Evolutionary conservation across 2,888 invertebrate genomes (phyloP).

Genomic region (Zele albiditarsus): DNA sequence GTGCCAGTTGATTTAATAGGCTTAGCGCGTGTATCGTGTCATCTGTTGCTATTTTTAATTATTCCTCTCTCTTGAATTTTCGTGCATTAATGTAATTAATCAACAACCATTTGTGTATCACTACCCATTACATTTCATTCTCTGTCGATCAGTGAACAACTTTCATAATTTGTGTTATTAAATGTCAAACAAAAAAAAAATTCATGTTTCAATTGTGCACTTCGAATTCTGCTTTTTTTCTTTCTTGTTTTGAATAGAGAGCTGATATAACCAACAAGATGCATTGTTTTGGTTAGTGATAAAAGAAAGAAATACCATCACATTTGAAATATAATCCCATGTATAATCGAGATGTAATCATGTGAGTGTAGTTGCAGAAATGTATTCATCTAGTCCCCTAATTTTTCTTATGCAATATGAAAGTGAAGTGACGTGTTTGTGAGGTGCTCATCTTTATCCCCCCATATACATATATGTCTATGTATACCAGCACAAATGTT

Average conservation of each 20-base stretch:
- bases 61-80: constrained; percentile 53
- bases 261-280: background rate
- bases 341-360: constrained; percentile 24
- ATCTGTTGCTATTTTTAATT: constrained; percentile 47
- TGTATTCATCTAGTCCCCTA: constrained; percentile 38
- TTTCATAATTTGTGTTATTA: background rate
- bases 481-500: constrained; percentile 26
- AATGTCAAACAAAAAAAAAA: constrained; percentile 1
- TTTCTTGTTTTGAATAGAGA: constrained; percentile 16
- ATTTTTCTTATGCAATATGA: constrained; percentile 26
- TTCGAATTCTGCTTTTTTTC: background rate
- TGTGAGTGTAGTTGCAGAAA: constrained; percentile 30
- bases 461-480: background rate
- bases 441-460: constrained; percentile 26
- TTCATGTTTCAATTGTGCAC: constrained; percentile 3
- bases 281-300: background rate
- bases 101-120: constrained; percentile 28
- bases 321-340: constrained; percentile 19
- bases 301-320: background rate
- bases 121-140: constrained; percentile 38
- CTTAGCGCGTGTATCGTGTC: constrained; percentile 54
- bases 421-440: background rate
- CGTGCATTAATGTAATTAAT: constrained; percentile 48
- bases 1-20: constrained; percentile 62
- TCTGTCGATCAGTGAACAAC: constrained; percentile 25